These are phyloP conservation scores for Anoplopoma fimbria DNA, from an alignment of 2,113 vertebrate genomes.

Conservation along the genomic window DNA sequence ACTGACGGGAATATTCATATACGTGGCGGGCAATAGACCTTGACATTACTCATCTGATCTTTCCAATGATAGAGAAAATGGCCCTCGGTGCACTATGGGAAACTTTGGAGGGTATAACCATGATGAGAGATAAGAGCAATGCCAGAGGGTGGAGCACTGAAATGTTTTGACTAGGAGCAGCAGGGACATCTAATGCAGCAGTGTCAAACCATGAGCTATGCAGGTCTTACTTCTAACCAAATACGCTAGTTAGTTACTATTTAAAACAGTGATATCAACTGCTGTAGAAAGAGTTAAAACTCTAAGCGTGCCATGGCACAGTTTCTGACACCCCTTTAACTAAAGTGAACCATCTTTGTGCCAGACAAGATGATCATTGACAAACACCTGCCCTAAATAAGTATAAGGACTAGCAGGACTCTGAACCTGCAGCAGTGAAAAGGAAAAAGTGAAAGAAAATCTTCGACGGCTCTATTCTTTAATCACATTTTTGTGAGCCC, in stretches of 20 bases:
- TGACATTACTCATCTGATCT: slow-evolving; percentile 2
- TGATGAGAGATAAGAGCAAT: slow-evolving; percentile 15
- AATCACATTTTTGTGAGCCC: neutral
- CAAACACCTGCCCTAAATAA: slow-evolving; percentile 17
- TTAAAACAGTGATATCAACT: neutral
- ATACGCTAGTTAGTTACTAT: neutral
- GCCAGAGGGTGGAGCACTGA: neutral
- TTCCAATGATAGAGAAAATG: slow-evolving; percentile 25
- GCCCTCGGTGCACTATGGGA: neutral
- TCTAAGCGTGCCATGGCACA: neutral
- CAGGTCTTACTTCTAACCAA: neutral
- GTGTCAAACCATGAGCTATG: neutral
- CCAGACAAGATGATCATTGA: neutral
- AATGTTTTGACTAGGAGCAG: slow-evolving; percentile 31
- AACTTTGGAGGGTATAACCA: slow-evolving; percentile 5
- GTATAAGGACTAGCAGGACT: neutral
- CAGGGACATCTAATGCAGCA: neutral
- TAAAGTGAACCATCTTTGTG: neutral
- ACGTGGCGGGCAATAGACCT: neutral
- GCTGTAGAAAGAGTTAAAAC: slow-evolving; percentile 5
- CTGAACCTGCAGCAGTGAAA: neutral
- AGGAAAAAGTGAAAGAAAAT: neutral
- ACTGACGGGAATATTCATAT: slow-evolving; percentile 19
- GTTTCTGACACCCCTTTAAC: neutral
- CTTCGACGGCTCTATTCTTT: neutral